These are phyloP conservation scores for Tokudaia muenninki DNA, from an alignment of 2,797 vertebrate species.

Conservation along the genomic window DNA sequence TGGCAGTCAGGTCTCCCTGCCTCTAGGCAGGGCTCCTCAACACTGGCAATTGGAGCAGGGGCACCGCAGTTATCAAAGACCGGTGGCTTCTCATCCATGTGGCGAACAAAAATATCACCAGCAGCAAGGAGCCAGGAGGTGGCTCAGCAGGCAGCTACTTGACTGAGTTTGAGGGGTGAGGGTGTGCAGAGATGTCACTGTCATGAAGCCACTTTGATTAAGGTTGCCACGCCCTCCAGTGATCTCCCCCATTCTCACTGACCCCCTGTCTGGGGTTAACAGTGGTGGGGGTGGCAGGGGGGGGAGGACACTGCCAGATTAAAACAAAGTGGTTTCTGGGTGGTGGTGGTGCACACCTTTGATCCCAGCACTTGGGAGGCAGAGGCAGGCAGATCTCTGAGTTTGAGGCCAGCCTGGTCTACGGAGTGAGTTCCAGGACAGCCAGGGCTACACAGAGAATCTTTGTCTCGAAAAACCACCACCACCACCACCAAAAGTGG, in stretches of 20 bases:
- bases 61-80: background rate
- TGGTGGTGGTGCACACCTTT: too few relatives aligned
- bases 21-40: too few relatives aligned
- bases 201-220: rapidly evolving
- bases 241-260: background rate
- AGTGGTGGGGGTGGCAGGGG: too few relatives aligned
- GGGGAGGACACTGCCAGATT: background rate
- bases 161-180: background rate
- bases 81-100: background rate
- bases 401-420: too few relatives aligned
- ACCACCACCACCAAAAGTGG: too few relatives aligned
- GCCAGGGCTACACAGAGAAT: too few relatives aligned
- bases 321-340: background rate
- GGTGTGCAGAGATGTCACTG: rapidly evolving
- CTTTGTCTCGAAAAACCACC: too few relatives aligned
- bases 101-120: background rate
- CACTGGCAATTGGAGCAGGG: background rate
- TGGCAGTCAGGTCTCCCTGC: background rate
- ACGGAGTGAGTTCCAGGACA: too few relatives aligned
- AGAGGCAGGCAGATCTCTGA: too few relatives aligned
- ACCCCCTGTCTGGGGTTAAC: background rate
- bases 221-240: rapidly evolving
- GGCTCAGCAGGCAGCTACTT: background rate
- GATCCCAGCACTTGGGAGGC: too few relatives aligned
- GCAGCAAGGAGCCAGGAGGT: background rate